Base-by-base conservation (phyloP, 2,113 vertebrate species). In the Dipodomys stephensi region DNA sequence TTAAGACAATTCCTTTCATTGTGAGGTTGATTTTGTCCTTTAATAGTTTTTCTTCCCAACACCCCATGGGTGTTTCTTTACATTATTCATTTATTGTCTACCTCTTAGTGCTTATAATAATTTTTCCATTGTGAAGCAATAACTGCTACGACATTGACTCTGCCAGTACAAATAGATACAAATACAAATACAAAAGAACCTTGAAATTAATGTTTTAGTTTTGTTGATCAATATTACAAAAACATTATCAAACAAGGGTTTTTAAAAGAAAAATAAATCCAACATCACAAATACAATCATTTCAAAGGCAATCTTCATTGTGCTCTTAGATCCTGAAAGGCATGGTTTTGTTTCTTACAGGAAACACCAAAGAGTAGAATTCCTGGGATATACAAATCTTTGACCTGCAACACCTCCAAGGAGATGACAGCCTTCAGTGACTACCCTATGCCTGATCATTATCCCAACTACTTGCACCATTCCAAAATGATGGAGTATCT, bases 381-480 rank as follows among this genome's bases (percentile, higher is more conserved):
- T 0, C 94, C 98, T 94, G 98, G 98, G 93, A 98, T 99, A 84
- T 99, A 99, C 95, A 97, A 96, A 81, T 99, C 99, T 0, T 96
- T 99, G 91, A 98, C 98, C 90, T 97, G 95, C 92, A 99, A 99
- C 97, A 99, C 99, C 72, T 99, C 98, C 88, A 99, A 99, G 94
- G 99, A 99, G 96, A 98, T 99, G 98, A 99, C 98, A 98, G 98
- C 98, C 96, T 99, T 97, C 97, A 99, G 99, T 0, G 98, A 99
- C 89, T 99, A 98, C 74, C 99, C 99, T 82, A 97, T 99, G 96
- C 99, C 99, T 0, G 98, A 97, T 0, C 90, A 99, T 88, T 99
- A 97, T 94, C 98, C 99, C 90, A 99, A 99, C 98, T 99, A 97
- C 96, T 96, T 99, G 77, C 8, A 30, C 69, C 16, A 44, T 22